Evolutionary conservation across 2,797 vertebrate genomes (phyloP).

Genomic region (Tarsius wallacei): DNA sequence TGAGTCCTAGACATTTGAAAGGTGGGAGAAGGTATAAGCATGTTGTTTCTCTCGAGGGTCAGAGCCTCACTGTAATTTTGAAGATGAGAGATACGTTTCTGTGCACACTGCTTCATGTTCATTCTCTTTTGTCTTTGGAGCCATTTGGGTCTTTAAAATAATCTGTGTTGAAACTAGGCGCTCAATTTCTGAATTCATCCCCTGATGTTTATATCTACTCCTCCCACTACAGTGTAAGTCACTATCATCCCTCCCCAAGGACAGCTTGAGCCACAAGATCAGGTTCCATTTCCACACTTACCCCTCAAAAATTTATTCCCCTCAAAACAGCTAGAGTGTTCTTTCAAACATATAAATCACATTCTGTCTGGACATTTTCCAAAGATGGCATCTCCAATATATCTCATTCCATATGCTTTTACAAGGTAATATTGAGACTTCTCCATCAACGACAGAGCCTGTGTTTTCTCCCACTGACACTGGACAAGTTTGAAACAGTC

Average conservation of each 20-base stretch:
- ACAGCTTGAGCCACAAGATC: too few relatives aligned
- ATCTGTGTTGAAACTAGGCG: not conserved
- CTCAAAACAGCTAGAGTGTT: not conserved
- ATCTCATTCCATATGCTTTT: not conserved
- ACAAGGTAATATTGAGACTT: not conserved
- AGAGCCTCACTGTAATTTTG: not conserved
- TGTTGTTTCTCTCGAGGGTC: rapidly evolving
- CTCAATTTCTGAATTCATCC: not conserved
- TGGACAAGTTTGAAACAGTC: not conserved
- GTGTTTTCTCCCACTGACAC: not conserved
- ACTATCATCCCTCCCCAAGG: not conserved
- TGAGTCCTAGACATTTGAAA: not conserved
- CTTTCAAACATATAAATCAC: not conserved
- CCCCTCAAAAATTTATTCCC: not conserved
- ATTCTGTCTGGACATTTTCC: not conserved
- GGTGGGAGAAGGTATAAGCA: not conserved
- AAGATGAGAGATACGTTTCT: not conserved
- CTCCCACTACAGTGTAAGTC: not conserved
- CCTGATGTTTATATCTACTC: not conserved
- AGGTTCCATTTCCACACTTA: not conserved
- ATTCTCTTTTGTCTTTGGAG: not conserved
- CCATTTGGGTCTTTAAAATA: not conserved
- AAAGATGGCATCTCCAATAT: not conserved
- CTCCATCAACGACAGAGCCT: not conserved
- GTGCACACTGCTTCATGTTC: rapidly evolving